Evolutionary conservation across 2,888 invertebrate species (phyloP).

Genomic region (Luperina testacea): DNA sequence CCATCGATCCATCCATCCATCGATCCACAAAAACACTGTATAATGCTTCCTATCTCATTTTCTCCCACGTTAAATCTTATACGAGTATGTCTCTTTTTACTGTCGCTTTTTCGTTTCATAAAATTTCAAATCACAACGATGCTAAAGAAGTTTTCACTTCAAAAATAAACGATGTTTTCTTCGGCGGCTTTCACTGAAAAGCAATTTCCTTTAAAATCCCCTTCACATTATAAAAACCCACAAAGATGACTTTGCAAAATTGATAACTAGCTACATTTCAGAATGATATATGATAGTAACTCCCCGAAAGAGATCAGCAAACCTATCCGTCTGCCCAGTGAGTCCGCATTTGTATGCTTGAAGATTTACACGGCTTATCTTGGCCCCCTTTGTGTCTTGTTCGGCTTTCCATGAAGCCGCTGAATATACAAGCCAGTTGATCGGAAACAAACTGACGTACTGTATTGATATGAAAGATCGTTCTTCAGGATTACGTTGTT

Average conservation of each 20-base stretch:
- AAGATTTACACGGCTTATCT: slow-evolving; percentile 80
- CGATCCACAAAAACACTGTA: too few species aligned
- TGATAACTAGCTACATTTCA: slow-evolving; percentile 66
- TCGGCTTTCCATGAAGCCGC: slow-evolving; percentile 70
- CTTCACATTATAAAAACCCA: slow-evolving; percentile 21
- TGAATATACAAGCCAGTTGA: slow-evolving; percentile 69
- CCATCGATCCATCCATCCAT: too few species aligned
- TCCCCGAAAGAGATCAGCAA: slow-evolving; percentile 70
- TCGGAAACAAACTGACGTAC: slow-evolving; percentile 70
- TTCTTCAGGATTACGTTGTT: slow-evolving; percentile 62
- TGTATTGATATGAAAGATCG: slow-evolving; percentile 69
- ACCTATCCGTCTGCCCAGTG: slow-evolving; percentile 67
- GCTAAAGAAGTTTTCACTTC: too few species aligned
- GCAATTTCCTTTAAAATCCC: slow-evolving; percentile 29
- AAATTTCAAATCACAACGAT: too few species aligned
- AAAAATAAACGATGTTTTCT: not conserved
- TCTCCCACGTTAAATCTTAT: too few species aligned
- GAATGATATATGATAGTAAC: slow-evolving; percentile 68
- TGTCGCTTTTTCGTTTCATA: too few species aligned
- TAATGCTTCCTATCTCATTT: too few species aligned
- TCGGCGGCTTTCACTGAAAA: not conserved
- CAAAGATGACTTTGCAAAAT: slow-evolving; percentile 58
- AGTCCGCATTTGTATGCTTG: slow-evolving; percentile 77
- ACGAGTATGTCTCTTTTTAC: too few species aligned
- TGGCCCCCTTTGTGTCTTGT: slow-evolving; percentile 76